Conservation (phyloP, 2,888 invertebrate genomes). For the Drosophila koepferae region DNA sequence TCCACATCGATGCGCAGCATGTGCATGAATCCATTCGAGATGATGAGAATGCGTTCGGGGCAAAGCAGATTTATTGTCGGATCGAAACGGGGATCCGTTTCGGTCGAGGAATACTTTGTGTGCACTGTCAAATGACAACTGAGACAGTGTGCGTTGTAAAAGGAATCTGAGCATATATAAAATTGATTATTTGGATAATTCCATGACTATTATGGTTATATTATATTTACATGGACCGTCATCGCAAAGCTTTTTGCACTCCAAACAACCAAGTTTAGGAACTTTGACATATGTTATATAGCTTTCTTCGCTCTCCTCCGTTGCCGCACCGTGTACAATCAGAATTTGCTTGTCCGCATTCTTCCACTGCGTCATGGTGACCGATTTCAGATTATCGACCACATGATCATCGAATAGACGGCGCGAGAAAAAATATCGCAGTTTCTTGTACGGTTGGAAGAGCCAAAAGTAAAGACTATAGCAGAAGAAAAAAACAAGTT, state of each 20-base stretch:
- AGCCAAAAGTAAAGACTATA: conserved; percentile 85
- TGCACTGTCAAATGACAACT: conserved; percentile 96
- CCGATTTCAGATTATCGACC: conserved; percentile 87
- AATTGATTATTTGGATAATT: not conserved
- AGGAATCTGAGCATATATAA: conserved; percentile 84
- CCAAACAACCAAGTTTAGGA: conserved; percentile 88
- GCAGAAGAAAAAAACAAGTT: too few species aligned
- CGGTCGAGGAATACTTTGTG: conserved; percentile 95
- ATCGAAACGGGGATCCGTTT: conserved; percentile 92
- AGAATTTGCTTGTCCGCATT: conserved; percentile 87
- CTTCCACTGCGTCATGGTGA: conserved; percentile 89
- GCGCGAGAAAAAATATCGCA: conserved; percentile 86
- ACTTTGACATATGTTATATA: conserved; percentile 86
- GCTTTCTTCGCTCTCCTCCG: conserved; percentile 85
- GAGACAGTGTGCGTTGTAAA: conserved; percentile 90
- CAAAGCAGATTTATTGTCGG: conserved; percentile 89
- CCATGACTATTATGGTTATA: too few species aligned
- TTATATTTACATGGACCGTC: conserved; percentile 83
- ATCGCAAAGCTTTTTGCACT: conserved; percentile 86
- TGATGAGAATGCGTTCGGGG: conserved; percentile 91
- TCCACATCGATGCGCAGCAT: conserved; percentile 89
- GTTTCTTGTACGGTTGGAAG: conserved; percentile 84
- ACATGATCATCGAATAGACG: conserved; percentile 88
- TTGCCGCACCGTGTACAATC: conserved; percentile 87
- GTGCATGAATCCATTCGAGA: conserved; percentile 94